These are phyloP conservation scores for Leucosticte australis DNA, from an alignment of 2,113 vertebrate species.

Conservation along the genomic window DNA sequence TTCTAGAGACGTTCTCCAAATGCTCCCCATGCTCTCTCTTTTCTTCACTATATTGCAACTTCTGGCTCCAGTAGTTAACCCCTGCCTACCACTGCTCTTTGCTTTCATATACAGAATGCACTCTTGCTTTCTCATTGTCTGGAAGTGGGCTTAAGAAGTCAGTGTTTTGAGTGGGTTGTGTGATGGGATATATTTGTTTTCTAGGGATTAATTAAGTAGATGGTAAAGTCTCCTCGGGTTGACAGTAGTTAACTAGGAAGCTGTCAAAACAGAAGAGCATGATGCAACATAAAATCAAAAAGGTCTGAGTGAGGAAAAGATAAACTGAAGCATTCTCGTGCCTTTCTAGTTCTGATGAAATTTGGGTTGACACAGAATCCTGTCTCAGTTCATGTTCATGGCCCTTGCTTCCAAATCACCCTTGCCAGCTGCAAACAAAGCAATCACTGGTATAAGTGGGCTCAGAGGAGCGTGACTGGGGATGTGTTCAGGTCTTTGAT, in stretches of 20 bases:
- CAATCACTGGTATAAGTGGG: fast-evolving
- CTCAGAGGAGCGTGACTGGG: background rate
- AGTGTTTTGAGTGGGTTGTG: background rate
- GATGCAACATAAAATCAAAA: background rate
- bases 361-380: background rate
- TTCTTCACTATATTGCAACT: background rate
- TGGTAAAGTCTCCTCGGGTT: background rate
- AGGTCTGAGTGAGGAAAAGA: background rate
- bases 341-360: background rate
- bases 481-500: background rate
- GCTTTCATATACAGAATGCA: background rate
- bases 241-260: background rate
- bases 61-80: background rate
- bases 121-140: background rate
- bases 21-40: background rate
- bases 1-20: background rate
- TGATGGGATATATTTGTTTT: background rate
- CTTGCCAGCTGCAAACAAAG: background rate
- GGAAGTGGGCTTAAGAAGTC: background rate
- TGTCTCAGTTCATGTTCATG: fast-evolving
- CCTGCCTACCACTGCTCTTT: background rate
- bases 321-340: background rate
- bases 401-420: background rate
- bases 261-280: background rate
- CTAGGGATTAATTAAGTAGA: background rate